A percentile compares a stretch with the other conserved stretches of the same genome.
Conservation (phyloP, 2,797 vertebrate genomes). For the Thunnus albacares region DNA sequence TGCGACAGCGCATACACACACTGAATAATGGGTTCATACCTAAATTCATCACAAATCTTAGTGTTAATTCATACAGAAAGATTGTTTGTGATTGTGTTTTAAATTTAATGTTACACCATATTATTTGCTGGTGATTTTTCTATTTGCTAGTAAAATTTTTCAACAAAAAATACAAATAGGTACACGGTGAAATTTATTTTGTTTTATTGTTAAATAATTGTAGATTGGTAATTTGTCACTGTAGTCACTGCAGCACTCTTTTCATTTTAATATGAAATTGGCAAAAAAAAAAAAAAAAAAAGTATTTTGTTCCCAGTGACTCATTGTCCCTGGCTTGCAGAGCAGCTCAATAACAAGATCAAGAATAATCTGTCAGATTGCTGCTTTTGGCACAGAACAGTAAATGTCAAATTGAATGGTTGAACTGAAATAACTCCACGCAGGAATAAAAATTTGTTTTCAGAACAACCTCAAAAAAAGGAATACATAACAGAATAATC, state of each 20-base stretch:
- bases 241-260: not conserved
- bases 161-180: not conserved
- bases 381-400: slow-evolving; percentile 30
- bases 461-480: not conserved
- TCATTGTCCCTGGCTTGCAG: slow-evolving; percentile 30
- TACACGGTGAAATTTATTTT: not conserved
- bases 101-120: not conserved
- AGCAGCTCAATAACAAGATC: slow-evolving; percentile 40
- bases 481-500: not conserved
- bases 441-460: slow-evolving; percentile 3
- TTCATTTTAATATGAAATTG: slow-evolving; percentile 31
- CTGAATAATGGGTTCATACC: accelerated
- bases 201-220: not conserved
- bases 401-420: slow-evolving; percentile 2
- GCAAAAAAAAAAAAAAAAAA: not conserved
- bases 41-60: not conserved
- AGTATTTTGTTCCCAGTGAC: slow-evolving; percentile 17
- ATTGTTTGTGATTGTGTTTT: not conserved
- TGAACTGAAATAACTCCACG: slow-evolving; percentile 27
- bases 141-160: no score
- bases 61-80: not conserved
- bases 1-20: not conserved
- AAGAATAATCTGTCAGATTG: slow-evolving; percentile 42
- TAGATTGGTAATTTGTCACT: not conserved
- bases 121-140: not conserved